Evolutionary conservation across 2,888 invertebrate genomes (phyloP).

Genomic region (Argyresthia goedartella): DNA sequence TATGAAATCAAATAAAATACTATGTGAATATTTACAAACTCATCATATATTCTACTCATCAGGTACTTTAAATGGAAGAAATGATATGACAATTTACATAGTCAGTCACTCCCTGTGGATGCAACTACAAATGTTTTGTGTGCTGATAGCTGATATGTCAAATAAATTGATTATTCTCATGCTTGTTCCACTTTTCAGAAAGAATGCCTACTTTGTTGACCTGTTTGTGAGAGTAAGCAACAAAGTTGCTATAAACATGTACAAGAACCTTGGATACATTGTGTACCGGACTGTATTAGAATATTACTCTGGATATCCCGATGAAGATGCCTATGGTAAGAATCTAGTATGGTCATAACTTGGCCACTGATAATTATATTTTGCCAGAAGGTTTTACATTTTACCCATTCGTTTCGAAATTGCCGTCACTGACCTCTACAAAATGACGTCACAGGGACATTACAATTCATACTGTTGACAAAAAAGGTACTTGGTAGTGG

Average conservation of each 20-base stretch:
- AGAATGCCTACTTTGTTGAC: constrained; percentile 97
- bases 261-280: constrained; percentile 94
- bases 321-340: constrained; percentile 98
- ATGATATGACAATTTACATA: too few relatives aligned
- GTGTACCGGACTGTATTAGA: constrained; percentile 96
- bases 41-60: too few relatives aligned
- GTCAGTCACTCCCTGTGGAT: too few relatives aligned
- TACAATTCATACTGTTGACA: too few relatives aligned
- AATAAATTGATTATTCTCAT: neutral
- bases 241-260: constrained; percentile 97
- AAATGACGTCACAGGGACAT: too few relatives aligned
- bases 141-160: too few relatives aligned
- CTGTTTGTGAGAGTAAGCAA: constrained; percentile 98
- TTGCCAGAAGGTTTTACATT: neutral
- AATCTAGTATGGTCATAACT: neutral
- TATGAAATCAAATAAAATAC: too few relatives aligned
- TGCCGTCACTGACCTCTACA: neutral
- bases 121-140: too few relatives aligned
- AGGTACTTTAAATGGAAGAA: too few relatives aligned
- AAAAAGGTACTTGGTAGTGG: too few relatives aligned
- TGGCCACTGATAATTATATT: neutral
- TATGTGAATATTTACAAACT: too few relatives aligned
- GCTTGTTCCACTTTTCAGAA: constrained; percentile 75
- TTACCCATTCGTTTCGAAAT: neutral
- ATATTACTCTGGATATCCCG: constrained; percentile 98